Evolutionary conservation across 2,888 invertebrate species (phyloP).

Genomic region (Pheosia gnoma): DNA sequence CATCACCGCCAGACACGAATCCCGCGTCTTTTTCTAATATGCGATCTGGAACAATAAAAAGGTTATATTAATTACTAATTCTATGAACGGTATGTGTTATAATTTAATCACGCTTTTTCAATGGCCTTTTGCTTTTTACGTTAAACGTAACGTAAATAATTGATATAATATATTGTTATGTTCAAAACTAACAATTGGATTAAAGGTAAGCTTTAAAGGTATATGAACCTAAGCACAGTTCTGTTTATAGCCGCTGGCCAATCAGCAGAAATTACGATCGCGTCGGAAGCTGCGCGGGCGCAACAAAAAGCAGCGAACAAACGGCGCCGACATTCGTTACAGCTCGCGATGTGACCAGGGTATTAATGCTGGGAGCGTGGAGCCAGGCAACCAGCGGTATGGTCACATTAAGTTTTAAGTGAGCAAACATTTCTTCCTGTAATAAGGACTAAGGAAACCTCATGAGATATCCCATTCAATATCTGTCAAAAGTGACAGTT

Average conservation of each 20-base stretch:
- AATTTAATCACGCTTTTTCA: too few relatives aligned
- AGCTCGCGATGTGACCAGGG: conserved; percentile 42
- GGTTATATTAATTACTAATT: not conserved
- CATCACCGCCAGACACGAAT: conserved; percentile 90
- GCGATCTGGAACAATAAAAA: conserved; percentile 79
- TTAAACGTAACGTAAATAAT: too few relatives aligned
- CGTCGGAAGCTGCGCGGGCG: conserved; percentile 36
- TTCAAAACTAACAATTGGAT: too few relatives aligned
- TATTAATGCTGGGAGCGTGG: conserved; percentile 21
- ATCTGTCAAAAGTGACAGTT: too few relatives aligned
- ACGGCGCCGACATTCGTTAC: conserved; percentile 45
- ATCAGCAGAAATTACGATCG: conserved; percentile 32
- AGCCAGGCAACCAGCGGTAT: conserved; percentile 12
- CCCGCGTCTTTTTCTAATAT: conserved; percentile 87
- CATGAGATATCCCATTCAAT: too few relatives aligned
- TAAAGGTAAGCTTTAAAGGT: conserved; percentile 2
- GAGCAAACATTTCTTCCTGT: not conserved
- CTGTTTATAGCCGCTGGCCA: conserved; percentile 14
- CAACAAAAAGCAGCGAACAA: conserved; percentile 31
- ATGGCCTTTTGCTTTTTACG: too few relatives aligned
- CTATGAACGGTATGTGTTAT: not conserved
- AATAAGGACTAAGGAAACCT: not conserved
- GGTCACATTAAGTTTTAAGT: not conserved
- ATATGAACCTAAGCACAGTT: not conserved
- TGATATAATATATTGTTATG: too few relatives aligned